A percentile compares a stretch with the other conserved stretches of the same genome.
Evolutionary conservation across 2,888 invertebrate genomes (phyloP).

Genomic region (Diarsia brunnea): DNA sequence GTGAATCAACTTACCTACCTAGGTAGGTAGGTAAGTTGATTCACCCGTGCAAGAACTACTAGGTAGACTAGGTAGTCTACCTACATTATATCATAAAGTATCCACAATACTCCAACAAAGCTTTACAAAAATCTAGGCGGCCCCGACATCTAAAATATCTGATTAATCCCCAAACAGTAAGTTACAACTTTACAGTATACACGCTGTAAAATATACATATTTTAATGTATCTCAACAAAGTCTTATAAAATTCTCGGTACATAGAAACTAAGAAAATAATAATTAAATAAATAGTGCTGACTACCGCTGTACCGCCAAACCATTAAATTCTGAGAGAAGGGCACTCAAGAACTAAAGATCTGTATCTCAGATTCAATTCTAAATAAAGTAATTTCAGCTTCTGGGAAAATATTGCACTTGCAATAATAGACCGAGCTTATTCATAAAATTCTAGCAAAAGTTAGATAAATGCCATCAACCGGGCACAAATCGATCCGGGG

Average conservation of each 20-base stretch:
- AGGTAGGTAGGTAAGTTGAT: no score
- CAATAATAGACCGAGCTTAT: neutral
- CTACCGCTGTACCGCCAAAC: neutral
- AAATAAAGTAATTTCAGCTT: neutral
- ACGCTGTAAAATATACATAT: no score
- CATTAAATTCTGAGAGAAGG: neutral
- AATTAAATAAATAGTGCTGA: no score
- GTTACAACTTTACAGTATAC: no score
- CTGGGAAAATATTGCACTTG: neutral
- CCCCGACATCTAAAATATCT: no score
- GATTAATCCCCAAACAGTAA: no score
- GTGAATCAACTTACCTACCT: neutral
- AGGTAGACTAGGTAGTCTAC: neutral
- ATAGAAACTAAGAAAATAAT: neutral
- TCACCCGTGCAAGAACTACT: no score
- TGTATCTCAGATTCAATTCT: neutral
- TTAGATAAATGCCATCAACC: no score
- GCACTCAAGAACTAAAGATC: neutral
- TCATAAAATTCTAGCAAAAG: no score
- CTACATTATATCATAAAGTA: neutral
- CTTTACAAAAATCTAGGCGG: neutral
- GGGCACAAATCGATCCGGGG: no score
- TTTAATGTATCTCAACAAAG: neutral
- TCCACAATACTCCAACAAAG: neutral
- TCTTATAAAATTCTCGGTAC: neutral